These are phyloP conservation scores for Pseudois nayaur DNA, from an alignment of 2,113 vertebrate genomes.

Conservation along the genomic window DNA sequence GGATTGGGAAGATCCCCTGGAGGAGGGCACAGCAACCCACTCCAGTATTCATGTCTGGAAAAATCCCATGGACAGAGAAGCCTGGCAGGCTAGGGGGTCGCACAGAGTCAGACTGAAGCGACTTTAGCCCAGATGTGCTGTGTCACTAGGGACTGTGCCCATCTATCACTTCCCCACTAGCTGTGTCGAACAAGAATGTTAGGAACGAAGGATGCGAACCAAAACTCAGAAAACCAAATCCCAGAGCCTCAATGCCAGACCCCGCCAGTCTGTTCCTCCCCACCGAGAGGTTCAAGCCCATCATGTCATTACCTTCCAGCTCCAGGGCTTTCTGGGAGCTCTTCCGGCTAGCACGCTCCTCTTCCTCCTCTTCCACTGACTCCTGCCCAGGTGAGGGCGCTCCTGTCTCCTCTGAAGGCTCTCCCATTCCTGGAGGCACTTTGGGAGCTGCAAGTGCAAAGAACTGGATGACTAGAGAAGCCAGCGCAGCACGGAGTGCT, in stretches of 20 bases:
- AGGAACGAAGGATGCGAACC: not conserved
- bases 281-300: not conserved
- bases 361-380: slow-evolving; percentile 28
- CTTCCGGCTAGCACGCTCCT: slow-evolving; percentile 44
- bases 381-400: slow-evolving; percentile 38
- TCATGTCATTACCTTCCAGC: slow-evolving; percentile 73
- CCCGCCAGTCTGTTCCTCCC: not conserved
- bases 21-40: not conserved
- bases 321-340: slow-evolving; percentile 24
- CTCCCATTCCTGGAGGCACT: slow-evolving; percentile 17
- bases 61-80: not conserved
- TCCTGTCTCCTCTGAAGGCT: slow-evolving; percentile 37
- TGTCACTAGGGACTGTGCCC: not conserved
- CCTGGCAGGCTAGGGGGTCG: not conserved
- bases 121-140: not conserved
- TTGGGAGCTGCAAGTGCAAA: slow-evolving; percentile 43
- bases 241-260: not conserved
- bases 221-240: not conserved
- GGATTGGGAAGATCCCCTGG: not conserved
- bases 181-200: not conserved
- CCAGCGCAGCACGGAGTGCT: not conserved
- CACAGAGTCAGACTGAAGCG: not conserved
- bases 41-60: not conserved
- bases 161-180: not conserved
- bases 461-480: not conserved